phyloP scores from a whole-genome alignment of 2,113 vertebrate species.

The Hylia prasina region DNA sequence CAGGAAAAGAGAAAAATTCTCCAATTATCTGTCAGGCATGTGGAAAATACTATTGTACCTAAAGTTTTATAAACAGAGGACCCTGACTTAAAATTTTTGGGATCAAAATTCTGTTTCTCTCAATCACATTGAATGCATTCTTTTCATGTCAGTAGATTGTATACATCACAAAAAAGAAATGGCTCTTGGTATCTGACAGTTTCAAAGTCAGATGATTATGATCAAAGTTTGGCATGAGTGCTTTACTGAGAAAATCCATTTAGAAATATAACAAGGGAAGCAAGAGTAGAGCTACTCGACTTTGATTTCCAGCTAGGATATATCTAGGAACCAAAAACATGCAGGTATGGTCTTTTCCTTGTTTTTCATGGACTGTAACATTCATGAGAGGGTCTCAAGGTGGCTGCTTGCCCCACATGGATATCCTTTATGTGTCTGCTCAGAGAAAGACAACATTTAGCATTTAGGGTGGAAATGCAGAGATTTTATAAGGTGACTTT shows the following conservation, averaged over 20 bases:
- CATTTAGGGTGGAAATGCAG: not conserved
- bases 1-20: not conserved
- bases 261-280: not conserved
- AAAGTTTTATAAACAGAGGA: not conserved
- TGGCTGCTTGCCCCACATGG: not conserved
- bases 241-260: conserved; percentile 45
- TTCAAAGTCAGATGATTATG: conserved; percentile 37
- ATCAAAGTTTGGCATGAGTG: conserved; percentile 3
- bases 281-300: not conserved
- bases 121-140: not conserved
- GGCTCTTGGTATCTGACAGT: not conserved
- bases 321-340: not conserved
- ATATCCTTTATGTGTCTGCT: not conserved
- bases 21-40: not conserved
- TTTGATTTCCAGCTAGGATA: not conserved
- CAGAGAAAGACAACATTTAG: not conserved
- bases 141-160: not conserved
- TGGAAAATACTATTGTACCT: not conserved
- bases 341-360: not conserved
- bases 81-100: not conserved
- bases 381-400: not conserved
- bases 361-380: not conserved
- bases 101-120: conserved; percentile 22
- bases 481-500: not conserved
- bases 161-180: not conserved